These are phyloP conservation scores for Solea solea DNA, from an alignment of 2,113 vertebrate genomes.

Conservation along the genomic window DNA sequence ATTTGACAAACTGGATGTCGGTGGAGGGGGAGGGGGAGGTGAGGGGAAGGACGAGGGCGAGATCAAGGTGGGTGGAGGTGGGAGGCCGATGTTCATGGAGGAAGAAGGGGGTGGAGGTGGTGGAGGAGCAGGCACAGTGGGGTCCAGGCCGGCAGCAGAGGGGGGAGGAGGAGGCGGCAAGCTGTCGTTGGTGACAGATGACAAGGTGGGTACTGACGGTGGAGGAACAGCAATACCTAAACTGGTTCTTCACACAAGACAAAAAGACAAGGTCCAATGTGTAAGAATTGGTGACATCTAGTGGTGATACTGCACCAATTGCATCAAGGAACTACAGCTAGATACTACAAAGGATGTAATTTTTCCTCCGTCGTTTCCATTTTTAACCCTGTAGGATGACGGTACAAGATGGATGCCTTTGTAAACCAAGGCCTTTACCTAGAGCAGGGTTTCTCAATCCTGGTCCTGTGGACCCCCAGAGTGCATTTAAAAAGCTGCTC, in stretches of 20 bases:
- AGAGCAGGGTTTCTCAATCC: too few species aligned
- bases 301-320: too few species aligned
- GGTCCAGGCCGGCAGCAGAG: slow-evolving; percentile 5
- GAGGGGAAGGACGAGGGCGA: slow-evolving; percentile 45
- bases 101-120: slow-evolving; percentile 31
- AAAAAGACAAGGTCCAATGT: neutral
- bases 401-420: too few species aligned
- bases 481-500: neutral
- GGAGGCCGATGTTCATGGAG: slow-evolving; percentile 14
- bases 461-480: too few species aligned
- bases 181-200: slow-evolving; percentile 9
- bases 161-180: slow-evolving; percentile 58
- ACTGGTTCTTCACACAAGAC: slow-evolving; percentile 55
- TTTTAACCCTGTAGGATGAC: too few species aligned
- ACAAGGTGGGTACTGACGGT: slow-evolving; percentile 73
- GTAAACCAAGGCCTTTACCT: too few species aligned
- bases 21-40: slow-evolving; percentile 42
- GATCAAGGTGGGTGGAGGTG: slow-evolving; percentile 42
- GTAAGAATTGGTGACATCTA: too few species aligned
- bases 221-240: slow-evolving; percentile 78
- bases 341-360: too few species aligned
- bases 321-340: too few species aligned
- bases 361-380: too few species aligned
- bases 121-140: slow-evolving; percentile 20
- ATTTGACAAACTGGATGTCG: neutral